Conservation (phyloP, 2,113 vertebrate species). For the Forbesichthys agassizii region DNA sequence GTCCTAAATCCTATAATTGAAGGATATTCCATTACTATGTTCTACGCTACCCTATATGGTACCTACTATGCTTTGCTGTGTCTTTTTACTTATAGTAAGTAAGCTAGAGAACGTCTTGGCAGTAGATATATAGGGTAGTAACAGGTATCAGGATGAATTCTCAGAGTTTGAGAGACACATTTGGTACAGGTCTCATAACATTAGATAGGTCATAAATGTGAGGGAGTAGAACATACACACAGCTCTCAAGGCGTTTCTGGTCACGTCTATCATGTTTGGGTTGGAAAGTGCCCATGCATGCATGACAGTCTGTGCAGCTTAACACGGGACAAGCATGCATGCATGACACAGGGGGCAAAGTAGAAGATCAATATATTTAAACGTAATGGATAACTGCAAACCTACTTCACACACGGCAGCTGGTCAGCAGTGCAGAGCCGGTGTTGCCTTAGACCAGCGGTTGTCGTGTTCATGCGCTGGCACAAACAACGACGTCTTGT, state of each 20-base stretch:
- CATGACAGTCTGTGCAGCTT: background rate
- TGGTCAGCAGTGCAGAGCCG: slow-evolving; percentile 33
- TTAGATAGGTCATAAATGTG: slow-evolving; percentile 8
- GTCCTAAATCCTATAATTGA: slow-evolving; percentile 19
- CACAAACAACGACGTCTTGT: too few relatives aligned
- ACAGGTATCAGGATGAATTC: slow-evolving; percentile 7
- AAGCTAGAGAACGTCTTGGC: slow-evolving; percentile 5
- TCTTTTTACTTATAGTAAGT: too few relatives aligned
- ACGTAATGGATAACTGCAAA: slow-evolving; percentile 18
- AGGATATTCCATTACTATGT: slow-evolving; percentile 6
- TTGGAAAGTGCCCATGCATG: slow-evolving; percentile 22
- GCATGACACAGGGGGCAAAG: slow-evolving; percentile 16
- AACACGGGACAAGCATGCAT: slow-evolving; percentile 40
- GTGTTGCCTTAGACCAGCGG: too few relatives aligned
- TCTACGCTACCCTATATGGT: background rate
- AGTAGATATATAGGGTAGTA: background rate
- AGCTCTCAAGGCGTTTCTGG: background rate
- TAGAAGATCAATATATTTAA: background rate
- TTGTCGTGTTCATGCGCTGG: too few relatives aligned
- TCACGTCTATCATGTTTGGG: slow-evolving; percentile 12
- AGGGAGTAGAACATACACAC: background rate
- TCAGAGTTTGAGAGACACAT: slow-evolving; percentile 31
- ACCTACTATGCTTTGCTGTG: background rate
- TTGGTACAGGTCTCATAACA: slow-evolving; percentile 19
- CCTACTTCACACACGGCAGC: slow-evolving; percentile 22